Evolutionary conservation across 2,888 invertebrate genomes (phyloP).

Genomic region (Stratiomys singularior): DNA sequence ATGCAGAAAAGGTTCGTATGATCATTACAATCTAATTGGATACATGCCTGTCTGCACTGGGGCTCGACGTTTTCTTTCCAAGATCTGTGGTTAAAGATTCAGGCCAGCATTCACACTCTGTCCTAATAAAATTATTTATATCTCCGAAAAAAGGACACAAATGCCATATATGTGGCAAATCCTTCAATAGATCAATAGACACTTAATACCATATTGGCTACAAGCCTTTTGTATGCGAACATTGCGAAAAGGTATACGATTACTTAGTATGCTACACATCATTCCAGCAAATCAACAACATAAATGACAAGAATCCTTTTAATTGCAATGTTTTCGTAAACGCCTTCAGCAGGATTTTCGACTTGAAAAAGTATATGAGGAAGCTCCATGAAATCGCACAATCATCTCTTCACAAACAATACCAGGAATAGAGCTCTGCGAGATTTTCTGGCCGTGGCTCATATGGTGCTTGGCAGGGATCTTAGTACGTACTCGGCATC

Average conservation of each 20-base stretch:
- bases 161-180: conserved; percentile 92
- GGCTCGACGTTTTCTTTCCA: conserved; percentile 94
- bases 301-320: conserved; percentile 97
- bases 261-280: conserved; percentile 74
- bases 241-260: conserved; percentile 97
- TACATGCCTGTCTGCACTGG: conserved; percentile 99
- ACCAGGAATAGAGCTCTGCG: conserved; percentile 43
- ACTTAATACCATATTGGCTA: conserved; percentile 93
- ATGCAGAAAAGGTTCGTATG: conserved; percentile 98
- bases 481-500: conserved; percentile 54
- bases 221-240: conserved; percentile 94
- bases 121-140: conserved; percentile 96
- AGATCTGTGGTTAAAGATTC: conserved; percentile 96
- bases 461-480: conserved; percentile 49
- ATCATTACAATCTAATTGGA: conserved; percentile 96
- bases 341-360: conserved; percentile 98
- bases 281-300: conserved; percentile 94
- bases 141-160: conserved; percentile 95
- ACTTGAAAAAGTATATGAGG: conserved; percentile 96
- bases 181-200: conserved; percentile 95
- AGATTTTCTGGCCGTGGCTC: conserved; percentile 8
- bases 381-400: conserved; percentile 81
- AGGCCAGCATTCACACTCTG: conserved; percentile 95
- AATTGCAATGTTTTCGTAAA: conserved; percentile 93
- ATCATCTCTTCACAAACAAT: conserved; percentile 58